Conservation (phyloP, 2,797 vertebrate species). For the Argyrosomus regius region DNA sequence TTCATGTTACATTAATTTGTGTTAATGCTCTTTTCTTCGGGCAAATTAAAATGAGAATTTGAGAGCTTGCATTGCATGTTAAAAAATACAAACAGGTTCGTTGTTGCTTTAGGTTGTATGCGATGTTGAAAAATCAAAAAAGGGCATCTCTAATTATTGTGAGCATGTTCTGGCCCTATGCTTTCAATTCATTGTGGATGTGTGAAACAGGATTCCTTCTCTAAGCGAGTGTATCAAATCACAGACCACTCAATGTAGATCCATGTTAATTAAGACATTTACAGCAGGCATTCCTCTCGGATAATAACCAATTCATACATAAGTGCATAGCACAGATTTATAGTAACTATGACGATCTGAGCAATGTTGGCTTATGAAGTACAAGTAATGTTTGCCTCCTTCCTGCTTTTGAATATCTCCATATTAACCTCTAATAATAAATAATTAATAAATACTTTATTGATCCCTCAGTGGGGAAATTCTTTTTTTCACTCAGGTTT, state of each 20-base stretch:
- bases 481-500: too few species aligned
- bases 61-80: not conserved
- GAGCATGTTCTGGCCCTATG: not conserved
- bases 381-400: not conserved
- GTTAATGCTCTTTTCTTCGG: constrained; percentile 13
- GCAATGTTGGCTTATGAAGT: not conserved
- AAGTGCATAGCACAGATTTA: not conserved
- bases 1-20: not conserved
- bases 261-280: constrained; percentile 32
- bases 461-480: too few species aligned
- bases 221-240: constrained; percentile 12
- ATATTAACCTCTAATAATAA: too few species aligned
- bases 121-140: not conserved
- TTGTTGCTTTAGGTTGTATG: not conserved
- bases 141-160: not conserved
- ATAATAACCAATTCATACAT: constrained; percentile 7
- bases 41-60: not conserved
- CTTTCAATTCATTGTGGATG: constrained; percentile 14
- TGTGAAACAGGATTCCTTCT: constrained; percentile 29
- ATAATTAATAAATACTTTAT: too few species aligned
- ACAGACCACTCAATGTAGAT: constrained; percentile 8
- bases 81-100: not conserved
- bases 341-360: not conserved
- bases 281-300: not conserved
- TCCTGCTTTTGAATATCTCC: not conserved